Evolutionary conservation across 1,140 invertebrate genomes (phyloP), one percentile per base, ranked within the genome.

Genomic region (Lasaia peninsularis): DNA sequence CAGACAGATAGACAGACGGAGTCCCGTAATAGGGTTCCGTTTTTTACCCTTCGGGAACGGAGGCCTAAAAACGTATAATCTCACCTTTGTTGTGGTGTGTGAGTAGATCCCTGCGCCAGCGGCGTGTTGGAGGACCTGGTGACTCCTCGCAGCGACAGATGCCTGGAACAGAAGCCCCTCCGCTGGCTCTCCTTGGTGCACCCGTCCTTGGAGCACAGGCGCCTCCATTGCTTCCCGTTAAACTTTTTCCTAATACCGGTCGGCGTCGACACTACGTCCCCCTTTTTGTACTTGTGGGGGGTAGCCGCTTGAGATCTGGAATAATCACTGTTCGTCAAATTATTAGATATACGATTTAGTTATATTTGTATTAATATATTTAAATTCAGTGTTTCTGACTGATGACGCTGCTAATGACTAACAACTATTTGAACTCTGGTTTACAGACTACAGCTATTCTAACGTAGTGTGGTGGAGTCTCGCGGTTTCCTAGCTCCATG

Each of bases 111-210:
- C 31, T 89, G 85, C 0, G 86, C 79, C 0, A 88, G 62, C 1
- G 88, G 88, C 0, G 88, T 90, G 44, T 88, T 89, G 1, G 81
- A 80, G 0, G 86, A 88, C 14, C 87, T 58, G 0, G 86, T 68
- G 11, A 90, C 85, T 12, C 95, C 95, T 77, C 96, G 94, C 61
- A 97, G 91, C 72, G 96, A 98, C 60, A 99, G 92, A 91, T 99
- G 98, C 50, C 98, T 90, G 16, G 98, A 99, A 87, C 98, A 99
- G 88, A 94, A 99, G 6, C 98, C 98, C 62, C 97, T 91, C 33
- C 98, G 90, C 89, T 99, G 98, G 71, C 97, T 99, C 91, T 99
- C 98, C 91, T 99, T 99, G n/a, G 94, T 95, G 89, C 98, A 99
- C 56, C 95, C 95, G 79, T 97, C 95, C 86, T 96, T 97, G 59